Evolutionary conservation across 1,140 invertebrate species (phyloP), one percentile per base, ranked within the genome.

Genomic region (Meloidogyne floridensis): DNA sequence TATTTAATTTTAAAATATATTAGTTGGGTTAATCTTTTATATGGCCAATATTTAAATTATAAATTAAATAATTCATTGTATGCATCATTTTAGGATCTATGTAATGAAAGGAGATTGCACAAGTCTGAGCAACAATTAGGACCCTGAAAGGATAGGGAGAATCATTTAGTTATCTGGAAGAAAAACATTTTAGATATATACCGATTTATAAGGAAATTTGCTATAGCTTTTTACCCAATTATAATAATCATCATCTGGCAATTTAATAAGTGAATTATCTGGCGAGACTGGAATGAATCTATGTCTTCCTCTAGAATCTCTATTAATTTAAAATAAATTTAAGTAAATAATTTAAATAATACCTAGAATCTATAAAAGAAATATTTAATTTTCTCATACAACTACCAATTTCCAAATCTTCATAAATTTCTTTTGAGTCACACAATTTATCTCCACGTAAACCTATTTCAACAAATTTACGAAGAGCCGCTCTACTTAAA

Each of bases 21-120:
- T 15, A 59, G 13, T 59, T 65, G 7, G n/a, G 1, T 65, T 65
- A 65, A 65, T 65, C 5, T 7, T 59, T 59, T n/a, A 1, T 47
- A 4, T 3, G 47, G 47, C 4, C 56, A 59, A 74, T 2, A 15
- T 54, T 74, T 54, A 74, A 74, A n/a, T 54, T 74, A 90, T 98
- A 98, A 84, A 98, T 94, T 53, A 97, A 91, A 91, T 97, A 98
- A 84, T 98, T 95, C 42, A 97, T 90, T 5, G 96, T 94, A 90
- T 97, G 97, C 95, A 98, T 97, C 92, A 94, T 93, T 87, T 96
- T 94, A 0, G 95, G 95, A 9, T 93, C 92, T 3, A 97, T 94
- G 88, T 97, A 97, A 90, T 98, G 96, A 91, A 98, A 98, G 0
- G 95, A 96, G 53, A 98, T 93, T 0, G 96, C 95, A 88, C 94